These are phyloP conservation scores for Polydrusus tereticollis DNA, from an alignment of 2,888 invertebrate species.

Conservation along the genomic window DNA sequence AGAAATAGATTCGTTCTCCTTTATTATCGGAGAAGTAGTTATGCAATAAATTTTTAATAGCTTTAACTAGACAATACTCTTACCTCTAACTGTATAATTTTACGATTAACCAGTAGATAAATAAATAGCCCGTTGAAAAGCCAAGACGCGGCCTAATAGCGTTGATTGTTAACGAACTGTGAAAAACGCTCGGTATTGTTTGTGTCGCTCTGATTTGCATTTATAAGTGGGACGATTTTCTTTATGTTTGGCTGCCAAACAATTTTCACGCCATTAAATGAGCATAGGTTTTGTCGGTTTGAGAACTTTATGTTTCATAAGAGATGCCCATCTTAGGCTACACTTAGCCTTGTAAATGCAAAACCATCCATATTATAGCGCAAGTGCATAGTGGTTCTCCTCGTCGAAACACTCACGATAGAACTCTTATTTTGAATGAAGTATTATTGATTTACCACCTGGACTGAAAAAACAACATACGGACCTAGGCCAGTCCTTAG, in stretches of 20 bases:
- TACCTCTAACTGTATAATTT: slow-evolving; percentile 20
- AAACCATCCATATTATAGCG: too few relatives aligned
- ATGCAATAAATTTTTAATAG: slow-evolving; percentile 7
- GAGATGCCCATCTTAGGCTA: too few relatives aligned
- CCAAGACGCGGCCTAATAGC: slow-evolving; percentile 21
- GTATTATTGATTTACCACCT: too few relatives aligned
- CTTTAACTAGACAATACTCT: slow-evolving; percentile 2
- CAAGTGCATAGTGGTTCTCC: too few relatives aligned
- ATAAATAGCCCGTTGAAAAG: slow-evolving; percentile 31
- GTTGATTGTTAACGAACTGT: slow-evolving; percentile 30
- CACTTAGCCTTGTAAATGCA: too few relatives aligned
- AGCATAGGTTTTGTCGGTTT: too few relatives aligned
- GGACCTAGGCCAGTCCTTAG: too few relatives aligned
- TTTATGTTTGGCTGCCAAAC: not conserved
- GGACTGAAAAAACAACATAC: too few relatives aligned
- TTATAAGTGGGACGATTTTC: not conserved
- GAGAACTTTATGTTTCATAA: too few relatives aligned
- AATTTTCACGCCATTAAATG: not conserved
- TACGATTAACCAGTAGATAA: slow-evolving; percentile 8
- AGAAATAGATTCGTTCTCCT: not conserved
- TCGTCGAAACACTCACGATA: too few relatives aligned
- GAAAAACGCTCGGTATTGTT: slow-evolving; percentile 26
- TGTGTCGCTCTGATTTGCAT: slow-evolving; percentile 9
- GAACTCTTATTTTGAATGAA: too few relatives aligned
- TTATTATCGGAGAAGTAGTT: not conserved